These are phyloP conservation scores for Drosophila aldrichi DNA, from an alignment of 2,888 invertebrate species.

Conservation along the genomic window DNA sequence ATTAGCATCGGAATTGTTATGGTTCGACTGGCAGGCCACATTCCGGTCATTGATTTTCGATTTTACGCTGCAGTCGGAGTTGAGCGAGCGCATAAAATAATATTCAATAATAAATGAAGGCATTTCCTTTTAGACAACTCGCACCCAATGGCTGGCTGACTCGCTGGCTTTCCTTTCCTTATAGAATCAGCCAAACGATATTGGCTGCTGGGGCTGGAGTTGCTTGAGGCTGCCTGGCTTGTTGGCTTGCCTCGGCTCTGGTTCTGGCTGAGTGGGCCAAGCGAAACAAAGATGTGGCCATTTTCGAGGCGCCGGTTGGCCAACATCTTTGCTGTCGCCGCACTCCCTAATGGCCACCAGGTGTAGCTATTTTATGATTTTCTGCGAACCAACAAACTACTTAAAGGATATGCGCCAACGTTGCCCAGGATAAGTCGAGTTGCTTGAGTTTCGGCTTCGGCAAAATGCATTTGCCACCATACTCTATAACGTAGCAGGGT, in stretches of 20 bases:
- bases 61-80: slow-evolving; percentile 67
- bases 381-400: slow-evolving; percentile 75
- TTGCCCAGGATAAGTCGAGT: slow-evolving; percentile 39
- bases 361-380: slow-evolving; percentile 78
- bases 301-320: slow-evolving; percentile 51
- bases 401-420: slow-evolving; percentile 63
- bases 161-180: slow-evolving; percentile 54
- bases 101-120: slow-evolving; percentile 81
- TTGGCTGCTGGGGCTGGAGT: slow-evolving; percentile 42
- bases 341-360: slow-evolving; percentile 76
- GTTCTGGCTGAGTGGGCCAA: slow-evolving; percentile 53
- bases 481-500: not conserved
- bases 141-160: slow-evolving; percentile 31
- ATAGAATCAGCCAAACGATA: slow-evolving; percentile 67
- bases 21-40: slow-evolving; percentile 62
- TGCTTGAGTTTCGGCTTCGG: slow-evolving; percentile 31
- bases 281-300: slow-evolving; percentile 68
- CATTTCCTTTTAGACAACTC: slow-evolving; percentile 66
- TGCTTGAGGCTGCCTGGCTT: slow-evolving; percentile 6
- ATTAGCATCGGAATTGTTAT: slow-evolving; percentile 77
- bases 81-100: slow-evolving; percentile 77
- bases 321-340: slow-evolving; percentile 48
- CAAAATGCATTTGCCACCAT: slow-evolving; percentile 52
- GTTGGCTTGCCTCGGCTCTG: slow-evolving; percentile 21
- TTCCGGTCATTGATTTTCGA: slow-evolving; percentile 78